Conservation (phyloP, 2,113 vertebrate species). For the Rhabdomys dilectus region DNA sequence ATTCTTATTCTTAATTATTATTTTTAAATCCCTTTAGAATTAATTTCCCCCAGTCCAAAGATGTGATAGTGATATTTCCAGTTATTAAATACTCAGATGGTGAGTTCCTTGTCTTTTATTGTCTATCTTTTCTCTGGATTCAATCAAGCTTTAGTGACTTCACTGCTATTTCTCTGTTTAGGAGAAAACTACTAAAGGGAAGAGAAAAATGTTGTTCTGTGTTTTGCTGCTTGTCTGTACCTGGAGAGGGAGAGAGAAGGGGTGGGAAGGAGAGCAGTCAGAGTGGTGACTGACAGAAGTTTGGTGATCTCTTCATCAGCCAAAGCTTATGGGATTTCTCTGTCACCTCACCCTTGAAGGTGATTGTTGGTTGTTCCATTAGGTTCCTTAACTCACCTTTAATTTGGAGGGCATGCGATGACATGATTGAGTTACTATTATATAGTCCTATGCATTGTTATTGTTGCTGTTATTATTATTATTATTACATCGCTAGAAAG, state of each 20-base stretch:
- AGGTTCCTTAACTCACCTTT: background rate
- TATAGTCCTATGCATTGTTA: background rate
- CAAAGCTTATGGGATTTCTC: background rate
- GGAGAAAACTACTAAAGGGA: background rate
- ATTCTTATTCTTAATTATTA: conserved; percentile 38
- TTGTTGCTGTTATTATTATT: background rate
- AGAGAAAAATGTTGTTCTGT: conserved; percentile 29
- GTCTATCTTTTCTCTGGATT: background rate
- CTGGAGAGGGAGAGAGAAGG: background rate
- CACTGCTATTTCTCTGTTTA: background rate
- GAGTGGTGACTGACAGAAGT: background rate
- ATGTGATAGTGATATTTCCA: background rate
- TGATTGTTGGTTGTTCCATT: background rate
- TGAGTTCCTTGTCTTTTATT: background rate
- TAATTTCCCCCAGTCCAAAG: conserved; percentile 36
- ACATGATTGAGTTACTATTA: background rate
- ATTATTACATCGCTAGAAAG: background rate
- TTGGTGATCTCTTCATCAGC: background rate
- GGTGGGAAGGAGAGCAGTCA: background rate
- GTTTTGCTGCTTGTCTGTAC: background rate
- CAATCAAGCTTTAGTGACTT: background rate
- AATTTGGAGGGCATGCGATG: background rate
- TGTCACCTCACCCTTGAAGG: background rate
- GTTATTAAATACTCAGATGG: background rate
- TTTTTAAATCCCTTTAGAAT: background rate